Evolutionary conservation across 2,888 invertebrate genomes (phyloP), one percentile per base, ranked within the genome.

Genomic region (Agonum fuliginosum): DNA sequence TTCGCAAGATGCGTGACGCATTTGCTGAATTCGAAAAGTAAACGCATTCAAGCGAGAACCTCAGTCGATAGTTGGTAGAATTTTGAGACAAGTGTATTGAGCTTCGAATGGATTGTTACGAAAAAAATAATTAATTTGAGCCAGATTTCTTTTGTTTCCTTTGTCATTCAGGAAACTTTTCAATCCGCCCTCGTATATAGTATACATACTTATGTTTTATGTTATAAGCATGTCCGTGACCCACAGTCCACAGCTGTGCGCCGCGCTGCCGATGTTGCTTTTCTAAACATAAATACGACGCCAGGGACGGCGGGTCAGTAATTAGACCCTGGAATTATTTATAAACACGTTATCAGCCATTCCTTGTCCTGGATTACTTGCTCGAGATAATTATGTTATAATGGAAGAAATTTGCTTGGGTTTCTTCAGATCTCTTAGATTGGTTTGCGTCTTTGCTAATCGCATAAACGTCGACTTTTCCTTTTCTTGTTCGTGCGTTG

Each of bases 291-390:
- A 62, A 54, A 30, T 30, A 30, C 6, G 12, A 30, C 14, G 20
- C 43, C 14, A n/a, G 43, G 69, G 43, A 14, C 34, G 43, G 14
- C 14, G 46, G 17, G 0, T 10, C 22, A 43, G 43, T 46, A 69
- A 69, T 69, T 69, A 69, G 69, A 20, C 24, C 43, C 69, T 24
- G 19, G 69, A 41, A 69, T 69, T 69, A 69, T 69, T 69, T 69
- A 69, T 69, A 69, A 69, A 69, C 43, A 43, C 69, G 46, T 69
- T 69, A 69, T 27, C 69, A 69, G 27, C 69, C 30, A 20, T 62
- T 62, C 27, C 54, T 22, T n/a, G 12, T 54, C 54, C 54, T 8
- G 54, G 24, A 54, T 24, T 54, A 54, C 24, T 24, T 54, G 24
- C 54, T 24, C 54, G 24, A 20, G 22, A 54, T 54, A 54, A 54